Percentiles rank a stretch among this genome's conserved stretches.
phyloP scores from a whole-genome alignment of 2,888 invertebrate species.

The Ennomos fuscantarius region DNA sequence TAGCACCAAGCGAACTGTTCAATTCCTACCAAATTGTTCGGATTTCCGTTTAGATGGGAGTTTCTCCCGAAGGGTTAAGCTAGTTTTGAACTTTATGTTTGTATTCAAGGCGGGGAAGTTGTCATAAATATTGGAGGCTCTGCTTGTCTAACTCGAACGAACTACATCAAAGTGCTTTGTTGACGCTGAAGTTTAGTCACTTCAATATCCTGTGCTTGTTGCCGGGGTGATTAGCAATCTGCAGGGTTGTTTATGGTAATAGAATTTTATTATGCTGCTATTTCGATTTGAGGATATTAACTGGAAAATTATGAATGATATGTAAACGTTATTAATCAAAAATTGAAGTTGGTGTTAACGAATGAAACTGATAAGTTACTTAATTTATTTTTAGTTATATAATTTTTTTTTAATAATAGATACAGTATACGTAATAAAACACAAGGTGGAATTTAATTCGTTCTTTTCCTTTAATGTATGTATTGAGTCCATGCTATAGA shows the following conservation, averaged over 20 bases:
- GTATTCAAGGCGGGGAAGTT: constrained; percentile 67
- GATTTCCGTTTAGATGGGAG: constrained; percentile 69
- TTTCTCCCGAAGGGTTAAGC: constrained; percentile 69
- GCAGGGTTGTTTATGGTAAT: constrained; percentile 56
- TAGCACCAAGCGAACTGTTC: constrained; percentile 55
- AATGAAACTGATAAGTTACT: no score
- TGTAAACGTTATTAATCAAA: background rate
- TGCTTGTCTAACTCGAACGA: constrained; percentile 68
- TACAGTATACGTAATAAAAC: no score
- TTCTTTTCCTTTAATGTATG: no score
- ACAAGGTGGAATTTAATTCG: no score
- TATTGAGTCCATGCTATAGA: no score
- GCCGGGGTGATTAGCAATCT: constrained; percentile 58
- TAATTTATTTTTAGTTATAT: no score
- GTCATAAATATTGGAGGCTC: constrained; percentile 75
- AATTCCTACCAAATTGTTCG: constrained; percentile 67
- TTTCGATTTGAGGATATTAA: constrained; percentile 25
- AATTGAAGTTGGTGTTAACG: no score
- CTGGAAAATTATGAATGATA: constrained; percentile 8
- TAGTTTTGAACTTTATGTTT: constrained; percentile 75
- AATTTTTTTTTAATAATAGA: no score
- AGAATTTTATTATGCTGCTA: constrained; percentile 31
- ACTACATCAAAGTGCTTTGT: constrained; percentile 75
- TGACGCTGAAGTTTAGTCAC: constrained; percentile 66
- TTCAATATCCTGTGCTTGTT: constrained; percentile 67